Conservation (phyloP, 1,140 invertebrate genomes). For the Rhyacophila brunnea region DNA sequence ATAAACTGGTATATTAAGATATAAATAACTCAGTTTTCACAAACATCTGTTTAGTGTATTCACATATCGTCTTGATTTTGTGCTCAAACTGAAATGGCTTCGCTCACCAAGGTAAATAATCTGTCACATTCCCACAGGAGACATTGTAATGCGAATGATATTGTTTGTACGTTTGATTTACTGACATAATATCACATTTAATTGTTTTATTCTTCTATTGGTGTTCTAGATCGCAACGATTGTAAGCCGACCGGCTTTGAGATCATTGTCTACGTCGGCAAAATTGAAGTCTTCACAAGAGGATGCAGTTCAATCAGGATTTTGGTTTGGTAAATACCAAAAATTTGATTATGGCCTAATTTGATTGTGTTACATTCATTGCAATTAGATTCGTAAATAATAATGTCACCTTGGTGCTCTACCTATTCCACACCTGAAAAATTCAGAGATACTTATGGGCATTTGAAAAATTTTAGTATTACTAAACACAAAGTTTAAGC, state of each 20-base stretch:
- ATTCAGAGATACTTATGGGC: not conserved
- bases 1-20: no score
- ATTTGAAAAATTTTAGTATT: no score
- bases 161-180: not conserved
- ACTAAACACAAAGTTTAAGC: no score
- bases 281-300: slow-evolving; percentile 7
- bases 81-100: slow-evolving; percentile 10
- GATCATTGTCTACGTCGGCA: slow-evolving; percentile 14
- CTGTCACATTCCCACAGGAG: not conserved
- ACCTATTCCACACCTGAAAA: not conserved
- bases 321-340: slow-evolving; percentile 23
- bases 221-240: slow-evolving; percentile 13
- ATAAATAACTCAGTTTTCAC: no score
- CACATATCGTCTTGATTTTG: no score
- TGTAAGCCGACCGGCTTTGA: slow-evolving; percentile 11
- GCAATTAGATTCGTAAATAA: not conserved
- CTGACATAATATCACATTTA: no score
- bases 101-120: slow-evolving; percentile 19
- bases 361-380: not conserved
- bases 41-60: no score
- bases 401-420: not conserved
- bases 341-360: not conserved
- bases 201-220: not conserved
- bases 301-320: slow-evolving; percentile 10
- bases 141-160: no score